Base-by-base conservation (phyloP, 2,113 vertebrate genomes). In the Gobiocypris rarus region DNA sequence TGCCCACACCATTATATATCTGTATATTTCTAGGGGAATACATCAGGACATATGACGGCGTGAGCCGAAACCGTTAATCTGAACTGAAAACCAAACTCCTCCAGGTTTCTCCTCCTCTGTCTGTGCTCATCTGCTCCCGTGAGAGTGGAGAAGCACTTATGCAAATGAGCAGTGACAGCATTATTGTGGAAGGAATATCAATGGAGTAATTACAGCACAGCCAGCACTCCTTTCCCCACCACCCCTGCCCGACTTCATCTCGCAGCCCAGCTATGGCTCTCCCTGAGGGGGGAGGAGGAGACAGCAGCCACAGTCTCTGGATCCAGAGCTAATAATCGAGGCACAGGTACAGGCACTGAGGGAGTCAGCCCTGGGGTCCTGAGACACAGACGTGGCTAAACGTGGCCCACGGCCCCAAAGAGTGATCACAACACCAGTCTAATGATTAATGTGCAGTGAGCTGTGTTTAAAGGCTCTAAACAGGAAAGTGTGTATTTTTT, bases 111-210 rank as follows among this genome's bases (percentile, higher is more conserved):
- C 96, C 94, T 94, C 95, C 94, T 96, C 96, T 96, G 94, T 94
- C 93, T 93, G 92, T 93, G 95, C 94, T 96, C 96, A 94, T 95
- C 95, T 92, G 94, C 94, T 91, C 92, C 90, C 93, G 88, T 81
- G 88, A 84, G 86, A 90, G 88, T 90, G 93, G 94, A 95, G 91
- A 94, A 94, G 94, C 95, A 75, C 82, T 96, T 98, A 99, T 99
- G 97, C 96, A 99, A 99, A 99, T 98, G 96, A 96, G 96, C 95
- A 92, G 96, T 97, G 97, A 97, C 98, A 98, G 97, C 94, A 93
- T 97, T 97, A 98, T 98, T 98, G 97, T 97, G 96, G 92, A 94
- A 96, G 96, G 97, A 98, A 99, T 99, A 98, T 99, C 98, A 99
- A 99, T 98, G 97, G 97, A 98, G 97, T 98, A 98, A 99, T 99